Base-by-base conservation (phyloP, 2,888 invertebrate species). In the Sclerodermus sp. region DNA sequence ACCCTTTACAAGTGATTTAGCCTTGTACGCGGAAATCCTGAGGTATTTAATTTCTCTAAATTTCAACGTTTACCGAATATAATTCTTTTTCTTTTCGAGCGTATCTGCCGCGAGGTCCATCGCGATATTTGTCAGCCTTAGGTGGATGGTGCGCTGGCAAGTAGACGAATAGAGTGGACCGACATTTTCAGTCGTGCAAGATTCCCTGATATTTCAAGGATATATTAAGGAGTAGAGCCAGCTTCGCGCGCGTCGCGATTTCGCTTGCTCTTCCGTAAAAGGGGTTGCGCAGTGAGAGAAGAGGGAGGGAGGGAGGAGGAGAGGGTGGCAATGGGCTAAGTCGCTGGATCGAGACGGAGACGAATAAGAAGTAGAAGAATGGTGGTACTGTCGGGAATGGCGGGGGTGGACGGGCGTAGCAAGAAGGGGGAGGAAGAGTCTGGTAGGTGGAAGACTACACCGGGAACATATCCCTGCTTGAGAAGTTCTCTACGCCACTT, bases 401-500 rank as follows among this genome's bases (percentile, higher is more conserved):
- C n/a, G n/a, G n/a, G n/a, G n/a, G n/a, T n/a, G n/a, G n/a, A n/a
- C n/a, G n/a, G n/a, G n/a, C n/a, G n/a, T n/a, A n/a, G n/a, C n/a
- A n/a, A n/a, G 46, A 46, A 51, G 52, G 49, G 52, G 55, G 45
- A 38, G 16, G 4, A 10, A 45, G 45, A 38, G 40, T 13, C 5
- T 13, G 40, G 39, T 49, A 12, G 34, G 34, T 9, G 47, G 46
- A 54, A 55, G 57, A 62, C 63, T 57, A 57, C 60, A 57, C 60
- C 55, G 49, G 56, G 70, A 68, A 66, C 64, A 68, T 70, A 70
- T 74, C 69, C 67, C 70, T 66, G 66, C 67, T 72, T 68, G 69
- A 71, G 68, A 75, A 76, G 62, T 73, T 75, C 73, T 70, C 66
- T 68, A 67, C 63, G 67, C 70, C 73, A 76, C 73, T 74, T 74